These are phyloP conservation scores for Drosophila yakuba DNA, from an alignment of 1,140 invertebrate species.

Conservation along the genomic window DNA sequence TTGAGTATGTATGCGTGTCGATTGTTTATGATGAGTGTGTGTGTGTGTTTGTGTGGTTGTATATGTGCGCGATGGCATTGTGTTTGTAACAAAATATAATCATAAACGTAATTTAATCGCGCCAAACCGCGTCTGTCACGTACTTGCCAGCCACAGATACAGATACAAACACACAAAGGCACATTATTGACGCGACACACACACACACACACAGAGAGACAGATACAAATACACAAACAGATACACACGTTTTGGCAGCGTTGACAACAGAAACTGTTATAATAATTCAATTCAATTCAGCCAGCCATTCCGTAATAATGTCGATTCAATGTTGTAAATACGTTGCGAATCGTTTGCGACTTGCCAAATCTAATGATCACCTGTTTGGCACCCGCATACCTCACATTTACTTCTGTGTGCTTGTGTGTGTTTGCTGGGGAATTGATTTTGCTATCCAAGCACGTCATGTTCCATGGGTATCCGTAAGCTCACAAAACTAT, in stretches of 20 bases:
- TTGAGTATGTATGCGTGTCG: constrained; percentile 12
- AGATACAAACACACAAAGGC: constrained; percentile 34
- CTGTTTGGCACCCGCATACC: constrained; percentile 28
- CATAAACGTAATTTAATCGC: constrained; percentile 83
- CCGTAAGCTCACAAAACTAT: constrained; percentile 61
- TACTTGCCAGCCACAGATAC: constrained; percentile 67
- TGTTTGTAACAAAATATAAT: constrained; percentile 80
- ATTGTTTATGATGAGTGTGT: constrained; percentile 43
- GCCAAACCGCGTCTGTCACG: constrained; percentile 80
- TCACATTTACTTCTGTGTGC: background rate
- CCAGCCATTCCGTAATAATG: constrained; percentile 77
- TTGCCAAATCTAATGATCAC: constrained; percentile 80
- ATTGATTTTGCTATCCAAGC: constrained; percentile 82
- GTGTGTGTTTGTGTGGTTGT: constrained; percentile 24
- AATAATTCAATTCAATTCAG: constrained; percentile 78
- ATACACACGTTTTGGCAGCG: constrained; percentile 67
- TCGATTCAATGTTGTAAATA: constrained; percentile 72
- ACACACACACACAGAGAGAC: constrained; percentile 17
- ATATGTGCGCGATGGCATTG: constrained; percentile 39
- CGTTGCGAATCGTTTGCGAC: constrained; percentile 68
- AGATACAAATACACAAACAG: constrained; percentile 12
- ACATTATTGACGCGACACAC: constrained; percentile 29
- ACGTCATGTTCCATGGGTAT: constrained; percentile 52
- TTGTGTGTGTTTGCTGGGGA: constrained; percentile 32
- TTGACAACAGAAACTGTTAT: constrained; percentile 82